Base-by-base conservation (phyloP, 1,140 invertebrate genomes). In the Aphaenogaster rudis region DNA sequence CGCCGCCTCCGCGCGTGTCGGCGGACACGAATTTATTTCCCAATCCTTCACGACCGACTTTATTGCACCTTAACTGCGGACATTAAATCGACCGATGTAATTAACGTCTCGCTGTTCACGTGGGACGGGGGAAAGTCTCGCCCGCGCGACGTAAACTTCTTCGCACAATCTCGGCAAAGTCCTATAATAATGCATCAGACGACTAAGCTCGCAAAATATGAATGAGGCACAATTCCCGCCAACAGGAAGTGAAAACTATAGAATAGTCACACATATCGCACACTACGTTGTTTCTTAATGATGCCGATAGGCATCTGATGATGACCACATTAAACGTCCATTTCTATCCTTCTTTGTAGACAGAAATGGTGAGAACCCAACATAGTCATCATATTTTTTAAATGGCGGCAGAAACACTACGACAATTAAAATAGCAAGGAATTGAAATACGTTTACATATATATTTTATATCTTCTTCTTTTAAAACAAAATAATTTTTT, bases 21-120 rank as follows among this genome's bases (percentile, higher is more conserved):
- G 79, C 67, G 48, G 52, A 63, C 88, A 86, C 76, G 79, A 90
- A 90, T 90, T 90, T 90, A 90, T 88, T 86, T 52, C 39, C 63
- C 88, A 77, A 77, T 88, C 21, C 57, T 45, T 50, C 80, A 33
- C 15, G 67, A 15, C n/a, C 63, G 76, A 88, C 59, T 88, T 90
- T 69, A 81, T 59, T 63, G 69, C 21, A 33, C 45, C 45, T 66
- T 88, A 86, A 90, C 66, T 52, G 66, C 66, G 52, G 59, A 64
- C 54, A 61, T 89, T 87, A 77, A 89, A 89, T 89, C 88, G 80
- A 21, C 59, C 72, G 45, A n/a, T 59, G 66, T 54, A 76, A 89
- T 87, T 69, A 85, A 52, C 50, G 52, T 80, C 36, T 63, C n/a
- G 42, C 42, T 33, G 45, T 54, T 74, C 54, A 82, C 39, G 80